Evolutionary conservation across 2,113 vertebrate species (phyloP).

Genomic region (Lanius collurio): DNA sequence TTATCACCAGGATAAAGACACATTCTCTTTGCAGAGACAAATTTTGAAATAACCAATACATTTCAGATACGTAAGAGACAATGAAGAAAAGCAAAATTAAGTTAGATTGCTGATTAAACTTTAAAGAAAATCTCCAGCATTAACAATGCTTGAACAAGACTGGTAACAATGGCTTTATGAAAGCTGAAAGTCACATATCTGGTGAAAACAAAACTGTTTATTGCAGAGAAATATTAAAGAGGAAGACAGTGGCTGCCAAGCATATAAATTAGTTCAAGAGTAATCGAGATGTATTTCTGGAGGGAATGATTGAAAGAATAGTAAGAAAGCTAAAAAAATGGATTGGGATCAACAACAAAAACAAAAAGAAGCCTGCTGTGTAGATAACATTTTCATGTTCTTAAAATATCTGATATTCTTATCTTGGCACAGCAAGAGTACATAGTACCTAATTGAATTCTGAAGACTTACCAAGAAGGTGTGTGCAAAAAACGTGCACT

Average conservation of each 20-base stretch:
- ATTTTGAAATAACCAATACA: background rate
- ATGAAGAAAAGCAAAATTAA: background rate
- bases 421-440: constrained; percentile 23
- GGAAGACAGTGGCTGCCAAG: background rate
- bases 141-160: background rate
- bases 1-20: background rate
- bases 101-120: background rate
- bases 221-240: background rate
- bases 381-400: constrained; percentile 7
- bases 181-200: background rate
- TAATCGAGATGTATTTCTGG: background rate
- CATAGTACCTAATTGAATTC: background rate
- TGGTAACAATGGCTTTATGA: background rate
- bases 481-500: background rate
- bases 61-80: background rate
- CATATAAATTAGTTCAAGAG: background rate
- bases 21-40: background rate
- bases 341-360: background rate
- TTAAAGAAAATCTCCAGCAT: background rate
- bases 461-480: background rate
- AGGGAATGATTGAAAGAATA: background rate
- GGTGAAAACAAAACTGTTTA: background rate
- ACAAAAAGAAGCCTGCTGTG: background rate
- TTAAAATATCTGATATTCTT: constrained; percentile 13
- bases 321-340: background rate